These are phyloP conservation scores for Sebastes goodei DNA, from an alignment of 2,797 vertebrate genomes.

Conservation along the genomic window DNA sequence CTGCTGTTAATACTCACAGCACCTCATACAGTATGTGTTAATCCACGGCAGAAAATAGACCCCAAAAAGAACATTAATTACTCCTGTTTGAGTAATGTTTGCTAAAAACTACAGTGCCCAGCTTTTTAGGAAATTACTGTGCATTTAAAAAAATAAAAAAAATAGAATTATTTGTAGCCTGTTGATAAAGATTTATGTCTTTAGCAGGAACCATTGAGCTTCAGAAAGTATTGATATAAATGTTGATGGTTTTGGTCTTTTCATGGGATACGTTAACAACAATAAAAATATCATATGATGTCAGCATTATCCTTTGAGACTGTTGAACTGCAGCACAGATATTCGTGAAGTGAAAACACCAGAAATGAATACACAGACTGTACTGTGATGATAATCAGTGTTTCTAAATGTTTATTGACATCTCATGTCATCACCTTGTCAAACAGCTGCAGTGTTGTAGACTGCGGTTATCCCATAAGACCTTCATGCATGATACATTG, in stretches of 20 bases:
- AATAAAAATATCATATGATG: not conserved
- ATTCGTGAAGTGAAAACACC: not conserved
- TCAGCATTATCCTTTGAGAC: not conserved
- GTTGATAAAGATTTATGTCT: not conserved
- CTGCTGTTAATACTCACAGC: not conserved
- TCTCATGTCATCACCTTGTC: slow-evolving; percentile 13
- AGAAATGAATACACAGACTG: not conserved
- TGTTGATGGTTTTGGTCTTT: not conserved
- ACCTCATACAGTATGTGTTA: not conserved
- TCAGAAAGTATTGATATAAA: not conserved
- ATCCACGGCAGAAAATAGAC: too few species aligned
- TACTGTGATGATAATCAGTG: not conserved
- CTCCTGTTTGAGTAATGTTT: not conserved
- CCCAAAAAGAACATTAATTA: not conserved
- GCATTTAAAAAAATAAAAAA: too few species aligned
- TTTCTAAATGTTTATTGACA: slow-evolving; percentile 32
- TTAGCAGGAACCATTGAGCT: not conserved
- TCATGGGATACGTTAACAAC: not conserved
- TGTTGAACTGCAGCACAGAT: not conserved
- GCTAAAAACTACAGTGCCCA: not conserved
- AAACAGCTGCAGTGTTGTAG: slow-evolving; percentile 8
- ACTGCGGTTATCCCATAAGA: slow-evolving; percentile 11
- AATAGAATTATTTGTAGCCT: not conserved
- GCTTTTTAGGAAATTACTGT: not conserved
- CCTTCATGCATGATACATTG: slow-evolving; percentile 26